A percentile compares a stretch with the other conserved stretches of the same genome.
These are phyloP conservation scores for Rhopalosiphum padi DNA, from an alignment of 1,140 invertebrate species.

Conservation along the genomic window DNA sequence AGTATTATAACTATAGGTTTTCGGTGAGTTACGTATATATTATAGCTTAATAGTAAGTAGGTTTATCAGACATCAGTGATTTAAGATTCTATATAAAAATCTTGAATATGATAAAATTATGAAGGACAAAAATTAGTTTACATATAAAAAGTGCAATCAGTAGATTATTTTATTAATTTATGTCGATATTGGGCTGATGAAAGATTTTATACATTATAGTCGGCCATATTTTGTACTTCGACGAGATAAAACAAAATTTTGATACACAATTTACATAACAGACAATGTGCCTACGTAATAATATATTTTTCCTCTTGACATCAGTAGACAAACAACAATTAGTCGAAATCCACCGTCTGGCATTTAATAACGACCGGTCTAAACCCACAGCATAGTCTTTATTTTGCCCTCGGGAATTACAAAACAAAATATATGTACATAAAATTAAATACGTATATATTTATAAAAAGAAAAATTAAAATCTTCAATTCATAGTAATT, in stretches of 20 bases:
- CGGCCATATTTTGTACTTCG: not conserved
- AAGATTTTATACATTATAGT: not conserved
- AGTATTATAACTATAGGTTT: not conserved
- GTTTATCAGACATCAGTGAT: not conserved
- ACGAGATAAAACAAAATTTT: not conserved
- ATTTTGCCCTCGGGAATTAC: not conserved
- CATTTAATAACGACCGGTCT: conserved; percentile 31
- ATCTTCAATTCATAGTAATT: not conserved
- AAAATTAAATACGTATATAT: not conserved
- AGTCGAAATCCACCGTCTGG: conserved; percentile 31
- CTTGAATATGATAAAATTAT: not conserved
- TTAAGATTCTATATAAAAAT: not conserved
- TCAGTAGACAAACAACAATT: conserved; percentile 40
- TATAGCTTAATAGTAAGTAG: not conserved
- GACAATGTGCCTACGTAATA: not conserved
- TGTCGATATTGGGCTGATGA: not conserved
- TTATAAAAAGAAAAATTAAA: not conserved
- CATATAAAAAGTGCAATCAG: not conserved
- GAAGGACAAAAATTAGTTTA: not conserved
- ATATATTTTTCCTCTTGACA: not conserved
- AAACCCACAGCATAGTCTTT: not conserved
- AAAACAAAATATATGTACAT: not conserved
- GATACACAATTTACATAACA: not conserved
- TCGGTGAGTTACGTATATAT: not conserved
- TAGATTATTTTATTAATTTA: not conserved